Evolutionary conservation across 2,888 invertebrate species (phyloP).

Genomic region (Trissoscelio sp.): DNA sequence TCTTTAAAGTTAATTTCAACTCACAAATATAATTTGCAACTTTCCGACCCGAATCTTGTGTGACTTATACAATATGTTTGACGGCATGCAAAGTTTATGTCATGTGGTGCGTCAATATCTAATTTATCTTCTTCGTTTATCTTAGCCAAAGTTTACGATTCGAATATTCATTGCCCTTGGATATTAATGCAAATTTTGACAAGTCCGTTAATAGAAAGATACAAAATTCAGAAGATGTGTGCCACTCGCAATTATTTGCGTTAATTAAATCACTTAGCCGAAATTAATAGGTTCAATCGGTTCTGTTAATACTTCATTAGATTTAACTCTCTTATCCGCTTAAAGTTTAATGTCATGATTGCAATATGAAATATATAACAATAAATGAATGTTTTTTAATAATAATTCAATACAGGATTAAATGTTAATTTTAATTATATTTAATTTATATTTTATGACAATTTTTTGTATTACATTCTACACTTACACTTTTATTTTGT

Average conservation of each 20-base stretch:
- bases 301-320: slow-evolving; percentile 17
- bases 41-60: neutral
- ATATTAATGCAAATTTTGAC: slow-evolving; percentile 4
- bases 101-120: neutral
- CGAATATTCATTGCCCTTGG: slow-evolving; percentile 16
- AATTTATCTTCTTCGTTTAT: slow-evolving; percentile 5
- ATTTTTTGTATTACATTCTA: too few species aligned
- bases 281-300: slow-evolving; percentile 5
- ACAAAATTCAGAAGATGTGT: neutral
- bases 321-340: slow-evolving; percentile 14
- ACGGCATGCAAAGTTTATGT: neutral
- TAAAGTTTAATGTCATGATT: slow-evolving; percentile 8
- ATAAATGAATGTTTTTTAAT: too few species aligned
- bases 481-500: too few species aligned
- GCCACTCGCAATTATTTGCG: slow-evolving; percentile 13
- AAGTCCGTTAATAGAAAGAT: neutral
- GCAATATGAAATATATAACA: neutral
- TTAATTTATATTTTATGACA: too few species aligned
- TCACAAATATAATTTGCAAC: slow-evolving; percentile 1
- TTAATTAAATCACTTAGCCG: slow-evolving; percentile 19
- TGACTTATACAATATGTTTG: neutral
- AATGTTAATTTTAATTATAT: too few species aligned
- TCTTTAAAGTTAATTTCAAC: neutral
- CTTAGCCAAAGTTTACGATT: slow-evolving; percentile 15
- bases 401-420: too few species aligned